Evolutionary conservation across 2,888 invertebrate species (phyloP), one percentile per base, ranked within the genome.

Genomic region (Cerceris ruficornis): DNA sequence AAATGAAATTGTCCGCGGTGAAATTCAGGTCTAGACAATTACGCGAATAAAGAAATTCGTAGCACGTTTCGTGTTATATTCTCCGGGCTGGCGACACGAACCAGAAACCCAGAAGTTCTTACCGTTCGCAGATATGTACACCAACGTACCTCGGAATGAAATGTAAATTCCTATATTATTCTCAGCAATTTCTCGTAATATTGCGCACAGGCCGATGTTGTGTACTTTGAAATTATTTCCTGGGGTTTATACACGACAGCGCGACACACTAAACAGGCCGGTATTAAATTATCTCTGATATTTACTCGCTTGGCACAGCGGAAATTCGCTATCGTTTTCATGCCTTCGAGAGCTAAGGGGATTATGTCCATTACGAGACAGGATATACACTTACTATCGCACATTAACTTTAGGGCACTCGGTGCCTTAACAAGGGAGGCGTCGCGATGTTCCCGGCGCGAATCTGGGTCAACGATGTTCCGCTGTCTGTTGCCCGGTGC

Each of bases 401-500:
- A 54, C 75, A 66, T 70, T 71, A 75, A 66, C 70, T 75, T 54
- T 57, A 43, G 66, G 39, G 70, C 65, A 70, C 67, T 69, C 57
- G 77, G 50, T 55, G 54, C 64, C 71, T 66, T 74, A 59, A 74
- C 75, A 76, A 77, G 70, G 43, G 75, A 59, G 76, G 78, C 78
- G 64, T 75, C 75, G 62, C 69, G 55, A 57, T 9, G 39, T 4
- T 28, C 28, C 28, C 28, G 4, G 28, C 43, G 6, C 39, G 59
- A 60, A 83, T 80, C 57, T 82, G 42, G 84, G 84, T 84, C 80
- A 84, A 84, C 84, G 75, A 80, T 71, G 75, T 84, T 77, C 58
- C 67, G 71, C 71, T 75, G 74, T 75, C 84, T 75, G 81, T 80
- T 84, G 69, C 64, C 64, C 54, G 61, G 71, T 71, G 65, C 58